Evolutionary conservation across 2,888 invertebrate species (phyloP), one percentile per base, ranked within the genome.

Genomic region (Ichneumoninae sp.): DNA sequence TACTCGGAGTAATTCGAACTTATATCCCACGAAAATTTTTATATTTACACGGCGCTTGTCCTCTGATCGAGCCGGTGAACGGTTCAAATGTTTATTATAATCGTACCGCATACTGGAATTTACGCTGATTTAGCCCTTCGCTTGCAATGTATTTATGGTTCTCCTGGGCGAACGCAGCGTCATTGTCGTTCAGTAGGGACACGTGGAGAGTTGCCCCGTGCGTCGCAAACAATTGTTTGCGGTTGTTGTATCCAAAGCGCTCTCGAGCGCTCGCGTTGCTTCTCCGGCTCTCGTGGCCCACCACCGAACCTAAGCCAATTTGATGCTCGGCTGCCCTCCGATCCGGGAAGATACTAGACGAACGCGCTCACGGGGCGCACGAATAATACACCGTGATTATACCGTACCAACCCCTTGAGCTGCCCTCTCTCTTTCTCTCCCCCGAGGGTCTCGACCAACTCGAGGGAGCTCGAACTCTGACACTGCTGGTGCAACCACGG

Each of bases 291-390:
- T 75, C 75, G 85, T 86, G 85, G 85, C 57, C 83, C 83, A 85
- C 84, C 89, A 89, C 89, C 87, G 88, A 90, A 89, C 90, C 88
- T 92, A 91, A 92, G 92, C 92, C 92, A 92, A 92, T 92, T 92
- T 93, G 92, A 92, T 90, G 92, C 90, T 90, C 88, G 90, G 89
- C 89, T 92, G 91, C 90, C 86, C 89, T 66, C 84, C 89, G 90
- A 92, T 92, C 90, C 90, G 85, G 85, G 85, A 87, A 89, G 91
- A 91, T 91, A 91, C 88, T 88, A 87, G 83, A 86, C 89, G 85
- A 88, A 86, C 70, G 76, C 66, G 65, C 70, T 63, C 78, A 81
- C 68, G 73, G 78, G 83, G 85, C 74, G 63, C 83, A 85, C 83
- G 78, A 86, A 87, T 85, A 87, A 87, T 87, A 68, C 77, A 65